These are phyloP conservation scores for Drosophila kuntzei DNA, from an alignment of 2,888 invertebrate genomes.

Conservation along the genomic window DNA sequence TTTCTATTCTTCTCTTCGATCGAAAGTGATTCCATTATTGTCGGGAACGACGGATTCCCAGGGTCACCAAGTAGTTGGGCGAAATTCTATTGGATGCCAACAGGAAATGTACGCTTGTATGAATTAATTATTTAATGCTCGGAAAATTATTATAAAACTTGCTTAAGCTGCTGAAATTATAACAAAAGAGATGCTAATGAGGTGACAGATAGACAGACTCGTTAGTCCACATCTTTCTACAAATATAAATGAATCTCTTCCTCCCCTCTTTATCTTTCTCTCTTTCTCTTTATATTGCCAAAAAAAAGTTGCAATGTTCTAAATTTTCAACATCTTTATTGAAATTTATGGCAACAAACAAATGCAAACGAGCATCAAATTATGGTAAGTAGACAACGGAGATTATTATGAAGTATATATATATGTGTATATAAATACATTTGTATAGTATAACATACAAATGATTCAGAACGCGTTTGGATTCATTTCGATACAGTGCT, in stretches of 20 bases:
- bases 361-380: constrained; percentile 31
- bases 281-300: constrained; percentile 7
- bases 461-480: constrained; percentile 61
- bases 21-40: constrained; percentile 11
- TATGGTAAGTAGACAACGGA: constrained; percentile 21
- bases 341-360: constrained; percentile 56
- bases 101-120: constrained; percentile 22
- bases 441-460: constrained; percentile 7
- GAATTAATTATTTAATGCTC: constrained; percentile 4
- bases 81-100: constrained; percentile 11
- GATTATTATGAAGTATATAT: constrained; percentile 12
- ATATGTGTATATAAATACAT: constrained; percentile 1
- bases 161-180: constrained; percentile 41
- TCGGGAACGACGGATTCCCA: constrained; percentile 13
- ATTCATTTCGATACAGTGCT: constrained; percentile 26
- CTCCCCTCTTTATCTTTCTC: constrained; percentile 7
- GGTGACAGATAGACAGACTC: constrained; percentile 25
- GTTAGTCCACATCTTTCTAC: constrained; percentile 33
- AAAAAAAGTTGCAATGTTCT: constrained; percentile 51
- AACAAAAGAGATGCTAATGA: constrained; percentile 58
- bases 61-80: constrained; percentile 19
- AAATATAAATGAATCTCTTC: background rate
- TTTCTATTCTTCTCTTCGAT: constrained; percentile 12
- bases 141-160: constrained; percentile 36
- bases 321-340: constrained; percentile 41